phyloP scores from a whole-genome alignment of 2,888 invertebrate genomes.

The Apomyelois bistriatella region DNA sequence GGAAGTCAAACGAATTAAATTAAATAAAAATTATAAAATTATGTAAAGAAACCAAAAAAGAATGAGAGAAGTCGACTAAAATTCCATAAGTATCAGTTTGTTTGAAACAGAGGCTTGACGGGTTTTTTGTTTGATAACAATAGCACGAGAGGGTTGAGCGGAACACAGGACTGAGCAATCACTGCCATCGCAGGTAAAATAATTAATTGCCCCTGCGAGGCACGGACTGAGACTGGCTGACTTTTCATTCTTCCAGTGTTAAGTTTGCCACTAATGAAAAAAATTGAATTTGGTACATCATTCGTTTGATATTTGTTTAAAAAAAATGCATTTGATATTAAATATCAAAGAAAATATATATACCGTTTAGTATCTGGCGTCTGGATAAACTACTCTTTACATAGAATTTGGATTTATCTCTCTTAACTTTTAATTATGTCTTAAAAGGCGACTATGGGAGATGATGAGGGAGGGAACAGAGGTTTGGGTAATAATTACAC shows the following conservation, averaged over 20 bases:
- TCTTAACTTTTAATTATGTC: too few relatives aligned
- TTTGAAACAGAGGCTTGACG: constrained; percentile 3
- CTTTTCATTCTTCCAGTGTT: constrained; percentile 4
- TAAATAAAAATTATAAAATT: too few relatives aligned
- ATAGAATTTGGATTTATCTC: too few relatives aligned
- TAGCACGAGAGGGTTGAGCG: constrained; percentile 12
- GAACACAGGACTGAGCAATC: constrained; percentile 1
- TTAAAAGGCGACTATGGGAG: too few relatives aligned
- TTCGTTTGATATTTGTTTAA: neutral
- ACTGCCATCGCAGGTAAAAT: constrained; percentile 43
- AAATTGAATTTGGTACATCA: constrained; percentile 9
- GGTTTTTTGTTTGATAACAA: constrained; percentile 19
- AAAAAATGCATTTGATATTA: too few relatives aligned
- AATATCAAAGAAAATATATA: too few relatives aligned
- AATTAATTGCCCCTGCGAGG: constrained; percentile 46
- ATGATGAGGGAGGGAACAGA: too few relatives aligned
- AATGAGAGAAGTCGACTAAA: neutral
- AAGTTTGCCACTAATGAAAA: constrained; percentile 19
- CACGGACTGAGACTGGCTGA: constrained; percentile 15
- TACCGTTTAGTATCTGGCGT: too few relatives aligned
- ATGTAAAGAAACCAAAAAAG: neutral
- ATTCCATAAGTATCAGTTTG: neutral
- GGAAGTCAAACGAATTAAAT: too few relatives aligned
- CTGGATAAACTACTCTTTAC: too few relatives aligned
- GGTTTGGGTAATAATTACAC: too few relatives aligned